These are phyloP conservation scores for Rhabdophis nuchalis DNA, from an alignment of 2,797 vertebrate species.

Conservation along the genomic window DNA sequence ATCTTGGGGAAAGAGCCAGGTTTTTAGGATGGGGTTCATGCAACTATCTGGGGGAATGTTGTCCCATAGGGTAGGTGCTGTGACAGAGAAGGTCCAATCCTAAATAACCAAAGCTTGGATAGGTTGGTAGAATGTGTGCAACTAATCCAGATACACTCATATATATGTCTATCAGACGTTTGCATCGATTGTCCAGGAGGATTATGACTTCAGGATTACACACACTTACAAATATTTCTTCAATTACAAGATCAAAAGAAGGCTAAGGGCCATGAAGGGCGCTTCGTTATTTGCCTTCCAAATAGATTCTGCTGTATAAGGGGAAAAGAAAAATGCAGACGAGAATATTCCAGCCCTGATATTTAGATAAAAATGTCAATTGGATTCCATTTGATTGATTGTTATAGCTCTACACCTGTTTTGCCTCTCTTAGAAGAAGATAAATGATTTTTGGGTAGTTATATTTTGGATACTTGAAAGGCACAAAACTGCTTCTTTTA, in stretches of 20 bases:
- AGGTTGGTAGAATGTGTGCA: neutral
- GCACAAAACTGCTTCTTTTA: neutral
- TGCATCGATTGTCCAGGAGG: neutral
- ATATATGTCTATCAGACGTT: neutral
- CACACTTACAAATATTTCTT: neutral
- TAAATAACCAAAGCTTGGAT: neutral
- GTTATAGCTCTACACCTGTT: neutral
- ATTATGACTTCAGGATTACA: neutral
- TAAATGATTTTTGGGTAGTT: neutral
- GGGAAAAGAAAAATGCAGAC: slow-evolving; percentile 61
- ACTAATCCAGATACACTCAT: neutral
- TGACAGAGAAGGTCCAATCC: neutral
- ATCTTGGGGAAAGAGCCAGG: neutral
- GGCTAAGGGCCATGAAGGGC: slow-evolving; percentile 31
- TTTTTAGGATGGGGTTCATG: neutral
- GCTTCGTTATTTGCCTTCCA: slow-evolving; percentile 52
- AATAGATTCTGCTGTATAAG: neutral
- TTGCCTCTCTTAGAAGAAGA: slow-evolving; percentile 4
- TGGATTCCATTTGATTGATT: slow-evolving; percentile 33
- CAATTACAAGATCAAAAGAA: neutral
- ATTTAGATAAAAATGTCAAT: slow-evolving; percentile 52
- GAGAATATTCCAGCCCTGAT: slow-evolving; percentile 45
- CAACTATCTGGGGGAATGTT: neutral
- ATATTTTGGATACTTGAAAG: slow-evolving; percentile 7
- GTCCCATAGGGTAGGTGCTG: neutral